Percentiles rank a stretch among this genome's conserved stretches.
Conservation (phyloP, 2,888 invertebrate species). For the Lottia scabra region DNA sequence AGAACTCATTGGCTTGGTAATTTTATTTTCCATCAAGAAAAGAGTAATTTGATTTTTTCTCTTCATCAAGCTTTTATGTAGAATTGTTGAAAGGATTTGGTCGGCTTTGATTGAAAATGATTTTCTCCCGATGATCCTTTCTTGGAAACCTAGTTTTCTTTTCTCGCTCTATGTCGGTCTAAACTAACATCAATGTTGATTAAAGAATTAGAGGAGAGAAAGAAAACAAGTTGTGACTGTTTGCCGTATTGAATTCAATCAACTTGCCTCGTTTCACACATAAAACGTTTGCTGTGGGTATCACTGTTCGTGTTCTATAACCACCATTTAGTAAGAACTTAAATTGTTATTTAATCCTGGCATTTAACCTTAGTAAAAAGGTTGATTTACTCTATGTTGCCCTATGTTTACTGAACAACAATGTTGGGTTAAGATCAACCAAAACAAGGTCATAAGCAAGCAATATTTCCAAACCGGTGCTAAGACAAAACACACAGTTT, state of each 20-base stretch:
- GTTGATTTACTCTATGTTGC: too few relatives aligned
- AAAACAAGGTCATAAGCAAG: too few relatives aligned
- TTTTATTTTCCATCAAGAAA: background rate
- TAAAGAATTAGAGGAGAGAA: background rate
- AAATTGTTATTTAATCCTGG: too few relatives aligned
- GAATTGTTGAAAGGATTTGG: background rate
- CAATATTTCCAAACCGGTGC: too few relatives aligned
- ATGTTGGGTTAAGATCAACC: too few relatives aligned
- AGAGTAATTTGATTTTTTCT: background rate
- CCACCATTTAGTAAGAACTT: too few relatives aligned
- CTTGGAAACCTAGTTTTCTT: background rate
- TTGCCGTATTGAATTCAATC: background rate
- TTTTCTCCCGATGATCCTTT: background rate
- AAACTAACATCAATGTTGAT: background rate
- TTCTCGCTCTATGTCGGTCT: background rate
- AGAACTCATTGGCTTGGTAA: background rate
- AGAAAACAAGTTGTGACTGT: background rate
- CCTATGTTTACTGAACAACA: too few relatives aligned
- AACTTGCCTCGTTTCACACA: background rate
- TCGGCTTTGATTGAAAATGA: background rate
- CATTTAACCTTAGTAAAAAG: too few relatives aligned
- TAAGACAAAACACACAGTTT: too few relatives aligned
- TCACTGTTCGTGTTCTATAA: too few relatives aligned
- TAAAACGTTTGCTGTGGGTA: too few relatives aligned
- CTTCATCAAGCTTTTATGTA: background rate